A percentile compares a stretch with the other conserved stretches of the same genome.
phyloP scores from a whole-genome alignment of 2,888 invertebrate species.

The Thumatha senex region DNA sequence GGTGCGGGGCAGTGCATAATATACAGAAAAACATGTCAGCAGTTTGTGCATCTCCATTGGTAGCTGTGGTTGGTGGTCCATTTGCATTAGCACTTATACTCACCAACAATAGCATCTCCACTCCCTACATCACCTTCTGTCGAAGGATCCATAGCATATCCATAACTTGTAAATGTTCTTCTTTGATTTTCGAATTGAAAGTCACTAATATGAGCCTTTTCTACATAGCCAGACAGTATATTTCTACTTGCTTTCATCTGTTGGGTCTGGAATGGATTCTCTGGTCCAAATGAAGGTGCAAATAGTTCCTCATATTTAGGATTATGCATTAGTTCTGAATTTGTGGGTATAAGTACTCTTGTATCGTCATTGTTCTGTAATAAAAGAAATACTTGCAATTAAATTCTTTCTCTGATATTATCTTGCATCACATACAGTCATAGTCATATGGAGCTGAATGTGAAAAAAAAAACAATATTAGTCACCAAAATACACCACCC shows the following conservation, averaged over 20 bases:
- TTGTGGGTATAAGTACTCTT: slow-evolving; percentile 89
- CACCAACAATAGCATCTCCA: slow-evolving; percentile 79
- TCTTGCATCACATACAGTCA: too few relatives aligned
- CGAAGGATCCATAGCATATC: slow-evolving; percentile 97
- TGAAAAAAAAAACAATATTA: too few relatives aligned
- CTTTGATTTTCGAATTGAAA: slow-evolving; percentile 99
- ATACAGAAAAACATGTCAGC: too few relatives aligned
- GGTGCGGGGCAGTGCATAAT: too few relatives aligned
- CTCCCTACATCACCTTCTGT: slow-evolving; percentile 83
- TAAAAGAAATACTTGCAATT: not conserved
- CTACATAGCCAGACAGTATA: slow-evolving; percentile 96
- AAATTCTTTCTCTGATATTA: not conserved
- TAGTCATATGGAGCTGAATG: too few relatives aligned
- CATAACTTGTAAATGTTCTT: slow-evolving; percentile 96
- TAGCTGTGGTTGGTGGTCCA: too few relatives aligned
- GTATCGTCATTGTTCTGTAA: slow-evolving; percentile 88
- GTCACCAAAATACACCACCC: too few relatives aligned
- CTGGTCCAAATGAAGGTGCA: slow-evolving; percentile 95
- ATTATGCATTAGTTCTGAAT: slow-evolving; percentile 94
- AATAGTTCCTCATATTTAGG: slow-evolving; percentile 97
- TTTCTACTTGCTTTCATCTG: slow-evolving; percentile 95
- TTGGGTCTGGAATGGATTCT: slow-evolving; percentile 95
- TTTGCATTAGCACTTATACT: slow-evolving; percentile 24
- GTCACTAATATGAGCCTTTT: slow-evolving; percentile 96
- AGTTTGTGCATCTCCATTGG: too few relatives aligned